These are phyloP conservation scores for Paramormyrops kingsleyae DNA, from an alignment of 2,113 vertebrate genomes.

Conservation along the genomic window DNA sequence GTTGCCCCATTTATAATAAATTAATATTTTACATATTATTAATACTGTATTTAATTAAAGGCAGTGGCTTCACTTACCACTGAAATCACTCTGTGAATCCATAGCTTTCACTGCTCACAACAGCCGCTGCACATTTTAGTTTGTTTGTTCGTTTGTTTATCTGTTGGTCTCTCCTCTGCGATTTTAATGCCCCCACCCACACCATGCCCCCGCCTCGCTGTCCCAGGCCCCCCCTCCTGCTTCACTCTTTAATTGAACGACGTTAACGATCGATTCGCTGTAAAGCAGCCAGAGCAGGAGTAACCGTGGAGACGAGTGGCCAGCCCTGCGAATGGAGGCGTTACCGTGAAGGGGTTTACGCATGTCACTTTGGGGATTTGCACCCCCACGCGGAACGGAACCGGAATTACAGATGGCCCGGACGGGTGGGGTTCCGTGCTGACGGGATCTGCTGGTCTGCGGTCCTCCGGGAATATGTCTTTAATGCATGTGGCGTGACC, in stretches of 20 bases:
- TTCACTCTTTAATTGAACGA: constrained; percentile 30
- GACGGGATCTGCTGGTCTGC: not conserved
- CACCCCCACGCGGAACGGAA: not conserved
- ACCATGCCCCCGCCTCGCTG: not conserved
- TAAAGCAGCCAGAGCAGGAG: constrained; percentile 2
- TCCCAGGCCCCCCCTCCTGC: not conserved
- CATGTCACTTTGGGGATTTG: not conserved
- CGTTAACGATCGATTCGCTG: constrained; percentile 29
- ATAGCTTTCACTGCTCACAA: not conserved
- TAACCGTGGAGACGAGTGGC: not conserved
- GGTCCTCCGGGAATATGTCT: not conserved
- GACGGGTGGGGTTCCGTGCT: not conserved
- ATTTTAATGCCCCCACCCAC: not conserved
- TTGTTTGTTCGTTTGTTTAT: not conserved
- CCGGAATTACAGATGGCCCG: not conserved
- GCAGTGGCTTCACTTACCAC: not conserved
- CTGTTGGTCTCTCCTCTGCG: not conserved
- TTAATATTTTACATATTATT: not conserved
- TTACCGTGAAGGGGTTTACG: not conserved
- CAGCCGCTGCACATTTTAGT: not conserved
- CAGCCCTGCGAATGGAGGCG: not conserved
- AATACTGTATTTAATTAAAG: not conserved
- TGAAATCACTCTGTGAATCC: not conserved
- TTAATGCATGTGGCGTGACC: not conserved
- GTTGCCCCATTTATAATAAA: not conserved